Evolutionary conservation across 2,888 invertebrate species (phyloP), one percentile per base, ranked within the genome.

Genomic region (Phyllotreta striolata): DNA sequence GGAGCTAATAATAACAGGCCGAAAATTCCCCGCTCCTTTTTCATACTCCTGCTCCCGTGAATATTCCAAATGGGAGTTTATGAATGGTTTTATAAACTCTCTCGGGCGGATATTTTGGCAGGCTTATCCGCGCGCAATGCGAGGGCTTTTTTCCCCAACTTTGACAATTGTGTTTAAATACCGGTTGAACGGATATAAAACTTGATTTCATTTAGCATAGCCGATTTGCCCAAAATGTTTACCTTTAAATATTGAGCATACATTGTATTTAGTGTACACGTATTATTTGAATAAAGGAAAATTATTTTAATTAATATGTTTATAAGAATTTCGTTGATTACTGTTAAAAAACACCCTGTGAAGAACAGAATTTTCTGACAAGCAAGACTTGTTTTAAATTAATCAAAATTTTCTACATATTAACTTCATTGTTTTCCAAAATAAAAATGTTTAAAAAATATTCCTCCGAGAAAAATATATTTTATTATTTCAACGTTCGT

Each of bases 71-170:
- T 39, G 37, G 24, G 10, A 51, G 37, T 51, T 51, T 37, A 9
- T 51, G 14, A 52, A 38, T 35, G 49, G 35, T 49, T 49, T 49
- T n/a, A 35, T 35, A 49, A 49, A 49, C 49, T 49, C 49, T n/a
- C 49, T 34, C 13, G 10, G 12, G 49, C 49, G 47, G 13, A 47
- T 47, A 47, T 47, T 47, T 47, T 47, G 24, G 47, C 24, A 12
- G 47, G 24, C 8, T 49, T 49, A 35, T 49, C 49, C 49, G 10
- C 47, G 34, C 47, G 34, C 10, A 8, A 34, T 12, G 34, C 6
- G 12, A 14, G 24, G 7, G 34, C 10, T 35, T 52, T 52, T 51
- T 52, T 38, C 39, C 14, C 14, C 7, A 52, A 52, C 13, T 52
- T 52, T 37, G 10, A 52, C 38, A 52, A 37, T 52, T 52, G 52